Evolutionary conservation across 2,888 invertebrate species (phyloP), one percentile per base, ranked within the genome.

Genomic region (Chirona hameri): DNA sequence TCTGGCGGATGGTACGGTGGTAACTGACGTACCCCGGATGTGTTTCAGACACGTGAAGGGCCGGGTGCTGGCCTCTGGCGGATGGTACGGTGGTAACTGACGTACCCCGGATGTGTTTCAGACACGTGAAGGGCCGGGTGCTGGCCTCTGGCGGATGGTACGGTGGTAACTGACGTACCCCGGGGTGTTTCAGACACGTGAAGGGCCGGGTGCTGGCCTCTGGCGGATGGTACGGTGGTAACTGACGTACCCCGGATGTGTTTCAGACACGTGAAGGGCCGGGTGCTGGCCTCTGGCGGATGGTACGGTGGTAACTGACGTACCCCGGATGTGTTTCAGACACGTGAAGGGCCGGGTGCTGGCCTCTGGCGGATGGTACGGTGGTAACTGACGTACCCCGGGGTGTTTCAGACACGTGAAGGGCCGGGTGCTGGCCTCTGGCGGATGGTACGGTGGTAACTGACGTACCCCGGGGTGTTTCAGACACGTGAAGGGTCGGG

Each of bases 111-210:
- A 5, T n/a, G 39, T 76, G 76, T 46, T 88, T 89, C 88, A 94
- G 94, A 81, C 95, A 98, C 88, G 93, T 97, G 84, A 93, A 95
- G 86, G 97, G 98, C 10, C 92, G 97, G 85, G 97, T 98, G 83
- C 92, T 99, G 86, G 97, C 95, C 98, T 60, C 90, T 99, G 85
- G 99, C 99, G 31, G 95, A 99, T 89, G 99, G 98, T 52, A 95
- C 94, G 52, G 92, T 96, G 72, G 95, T n/a, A n/a, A n/a, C n/a
- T 7, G 39, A 39, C 39, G 39, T 39, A 39, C 39, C 39, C 39
- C 4, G 39, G 39, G 2, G 39, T 76, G 76, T 46, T 88, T 89
- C 88, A 94, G 94, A 81, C 95, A 98, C 88, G 93, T 97, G 84
- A 93, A 95, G 86, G 97, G 98, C 10, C 92, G 97, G 85, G 97